Base-by-base conservation (phyloP, 2,888 invertebrate species). In the Xestia c-nigrum region DNA sequence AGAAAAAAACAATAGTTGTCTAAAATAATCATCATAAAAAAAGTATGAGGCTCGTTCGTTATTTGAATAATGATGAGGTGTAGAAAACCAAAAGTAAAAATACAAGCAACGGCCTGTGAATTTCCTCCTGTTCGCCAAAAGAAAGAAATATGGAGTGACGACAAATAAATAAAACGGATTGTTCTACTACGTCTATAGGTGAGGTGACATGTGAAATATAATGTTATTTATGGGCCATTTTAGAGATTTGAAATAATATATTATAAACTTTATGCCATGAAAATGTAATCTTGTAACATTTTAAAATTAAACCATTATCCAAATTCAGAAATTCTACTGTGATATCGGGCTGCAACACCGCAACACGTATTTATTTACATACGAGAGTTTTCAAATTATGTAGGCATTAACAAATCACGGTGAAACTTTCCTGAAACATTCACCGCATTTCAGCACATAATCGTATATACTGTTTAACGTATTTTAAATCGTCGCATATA, bases 401-500 rank as follows among this genome's bases (percentile, higher is more conserved):
- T 52, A 10, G 52, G 21, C 12, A 24, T 12, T 55, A 55, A 55
- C 55, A 24, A 24, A 14, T 5, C 24, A 14, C 57, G 9, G 9
- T 19, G 38, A 38, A 38, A 19, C 38, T 38, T 61, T 38, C 19
- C 38, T 50, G 61, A 50, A 73, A 57, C 19, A 64, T 71, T 43
- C 16, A 52, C 43, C 9, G 14, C 21, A 61, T 79, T 68, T 82
- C 43, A 74, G 38, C 75, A 64, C 68, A 46, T n/a, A 38, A 74
- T 69, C 52, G n/a, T 0, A 70, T 83, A 31, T 31, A 84, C 47
- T 69, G 72, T 76, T 86, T 72, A 81, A 61, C 67, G 57, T 76
- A 40, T 76, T 71, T 59, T 78, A 78, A 72, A 81, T 81, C 66
- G 59, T 68, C 46, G 52, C 69, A 64, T 59, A 47, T 72, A 83